Evolutionary conservation across 2,113 vertebrate genomes (phyloP).

Genomic region (Promerops cafer): DNA sequence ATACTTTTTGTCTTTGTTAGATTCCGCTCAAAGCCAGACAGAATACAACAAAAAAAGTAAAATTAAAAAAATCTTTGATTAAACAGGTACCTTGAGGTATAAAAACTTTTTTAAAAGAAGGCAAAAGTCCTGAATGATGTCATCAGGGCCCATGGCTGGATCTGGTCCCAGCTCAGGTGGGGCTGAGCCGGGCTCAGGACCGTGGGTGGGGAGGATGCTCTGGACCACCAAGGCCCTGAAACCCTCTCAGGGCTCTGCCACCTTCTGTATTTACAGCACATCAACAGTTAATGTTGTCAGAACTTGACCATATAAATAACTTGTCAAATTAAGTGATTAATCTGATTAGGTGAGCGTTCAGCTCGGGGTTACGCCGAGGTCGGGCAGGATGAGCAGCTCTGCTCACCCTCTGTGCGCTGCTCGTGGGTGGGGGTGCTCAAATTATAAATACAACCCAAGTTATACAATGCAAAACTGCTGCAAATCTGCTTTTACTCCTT

Average conservation of each 20-base stretch:
- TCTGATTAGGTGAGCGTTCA: neutral
- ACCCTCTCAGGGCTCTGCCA: neutral
- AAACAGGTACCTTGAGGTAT: rapidly evolving
- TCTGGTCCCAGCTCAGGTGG: neutral
- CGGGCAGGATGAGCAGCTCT: neutral
- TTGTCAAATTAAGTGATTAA: neutral
- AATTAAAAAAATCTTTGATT: no score
- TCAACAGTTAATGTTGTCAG: neutral
- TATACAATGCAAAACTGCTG: neutral
- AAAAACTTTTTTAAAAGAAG: neutral
- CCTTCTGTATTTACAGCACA: neutral
- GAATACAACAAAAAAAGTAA: neutral
- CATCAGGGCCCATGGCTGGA: neutral
- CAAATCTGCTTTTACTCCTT: neutral
- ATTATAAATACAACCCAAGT: neutral
- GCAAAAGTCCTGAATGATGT: rapidly evolving
- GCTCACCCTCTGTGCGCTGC: neutral
- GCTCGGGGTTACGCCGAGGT: rapidly evolving
- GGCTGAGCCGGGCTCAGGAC: neutral
- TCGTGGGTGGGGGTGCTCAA: neutral
- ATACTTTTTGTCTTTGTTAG: neutral
- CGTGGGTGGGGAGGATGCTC: neutral
- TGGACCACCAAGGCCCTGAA: neutral
- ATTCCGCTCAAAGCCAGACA: neutral
- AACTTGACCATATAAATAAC: neutral